Percentiles rank a stretch among this genome's conserved stretches.
Evolutionary conservation across 2,113 vertebrate genomes (phyloP).

Genomic region (Sinocyclocheilus grahami): DNA sequence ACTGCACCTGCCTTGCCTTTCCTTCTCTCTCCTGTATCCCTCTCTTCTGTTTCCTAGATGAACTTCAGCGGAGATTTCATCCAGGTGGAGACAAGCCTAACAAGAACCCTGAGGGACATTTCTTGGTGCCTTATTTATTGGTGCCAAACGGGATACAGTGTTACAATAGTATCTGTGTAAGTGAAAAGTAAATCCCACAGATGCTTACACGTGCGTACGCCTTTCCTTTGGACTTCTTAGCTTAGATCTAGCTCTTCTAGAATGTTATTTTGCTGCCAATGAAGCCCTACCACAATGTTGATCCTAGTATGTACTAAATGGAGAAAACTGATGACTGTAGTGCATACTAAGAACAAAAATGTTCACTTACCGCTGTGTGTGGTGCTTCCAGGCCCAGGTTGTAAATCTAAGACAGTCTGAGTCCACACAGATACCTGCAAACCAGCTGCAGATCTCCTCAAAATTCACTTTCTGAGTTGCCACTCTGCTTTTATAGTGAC

Average conservation of each 20-base stretch:
- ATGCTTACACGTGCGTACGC: background rate
- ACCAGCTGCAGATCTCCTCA: conserved; percentile 6
- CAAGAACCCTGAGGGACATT: conserved; percentile 30
- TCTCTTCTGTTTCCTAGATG: conserved; percentile 1
- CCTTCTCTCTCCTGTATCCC: conserved; percentile 14
- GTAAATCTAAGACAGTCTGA: background rate
- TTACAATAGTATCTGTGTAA: conserved; percentile 24
- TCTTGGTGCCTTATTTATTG: conserved; percentile 15
- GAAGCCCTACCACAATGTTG: background rate
- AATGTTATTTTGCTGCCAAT: background rate
- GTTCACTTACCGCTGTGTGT: conserved; percentile 25
- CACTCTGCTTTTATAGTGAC: conserved; percentile 29
- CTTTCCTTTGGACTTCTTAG: background rate
- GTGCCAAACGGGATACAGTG: conserved; percentile 24
- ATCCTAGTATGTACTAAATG: background rate
- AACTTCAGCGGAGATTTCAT: conserved; percentile 20
- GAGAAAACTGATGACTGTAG: background rate
- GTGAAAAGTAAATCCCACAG: background rate
- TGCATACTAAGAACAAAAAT: background rate
- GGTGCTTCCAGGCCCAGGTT: conserved; percentile 10
- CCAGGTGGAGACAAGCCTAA: conserved; percentile 53
- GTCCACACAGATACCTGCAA: conserved; percentile 21
- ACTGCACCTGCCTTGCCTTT: conserved; percentile 50
- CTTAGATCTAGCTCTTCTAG: background rate
- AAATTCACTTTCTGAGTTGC: background rate